Conservation (phyloP, 1,140 invertebrate genomes). For the Catajapyx aquilonaris region DNA sequence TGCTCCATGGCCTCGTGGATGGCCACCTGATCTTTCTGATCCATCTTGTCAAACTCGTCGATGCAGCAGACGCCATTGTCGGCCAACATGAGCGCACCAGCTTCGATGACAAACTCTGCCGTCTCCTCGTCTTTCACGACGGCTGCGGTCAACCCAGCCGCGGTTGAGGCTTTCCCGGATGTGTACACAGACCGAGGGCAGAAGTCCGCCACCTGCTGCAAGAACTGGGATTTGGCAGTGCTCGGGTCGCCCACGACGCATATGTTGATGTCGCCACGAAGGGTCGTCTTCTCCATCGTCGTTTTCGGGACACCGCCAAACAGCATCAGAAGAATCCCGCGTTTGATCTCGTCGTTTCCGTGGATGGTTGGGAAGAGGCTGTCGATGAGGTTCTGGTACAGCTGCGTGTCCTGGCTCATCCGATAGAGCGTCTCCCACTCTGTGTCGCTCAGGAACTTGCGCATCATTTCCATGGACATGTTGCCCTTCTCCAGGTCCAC, state of each 20-base stretch:
- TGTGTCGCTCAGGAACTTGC: constrained; percentile 79
- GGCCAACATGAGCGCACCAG: constrained; percentile 95
- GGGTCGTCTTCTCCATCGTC: constrained; percentile 61
- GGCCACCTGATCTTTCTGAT: constrained; percentile 88
- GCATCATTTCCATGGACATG: constrained; percentile 73
- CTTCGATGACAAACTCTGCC: constrained; percentile 97
- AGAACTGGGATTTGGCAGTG: constrained; percentile 92
- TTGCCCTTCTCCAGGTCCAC: constrained; percentile 55
- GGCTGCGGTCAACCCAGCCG: constrained; percentile 93
- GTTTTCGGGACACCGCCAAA: constrained; percentile 95
- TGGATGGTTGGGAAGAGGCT: constrained; percentile 95
- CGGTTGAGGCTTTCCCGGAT: constrained; percentile 92
- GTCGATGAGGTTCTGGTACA: constrained; percentile 78
- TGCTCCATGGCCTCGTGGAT: constrained; percentile 99
- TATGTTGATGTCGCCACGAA: constrained; percentile 93
- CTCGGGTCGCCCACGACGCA: constrained; percentile 98
- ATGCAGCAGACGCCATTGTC: constrained; percentile 99
- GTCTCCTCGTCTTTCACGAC: constrained; percentile 95
- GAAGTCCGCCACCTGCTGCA: constrained; percentile 93
- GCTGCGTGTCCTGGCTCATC: constrained; percentile 84
- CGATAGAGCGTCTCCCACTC: constrained; percentile 94
- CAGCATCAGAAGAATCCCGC: constrained; percentile 84
- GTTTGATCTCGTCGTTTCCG: constrained; percentile 94
- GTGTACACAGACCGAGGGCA: constrained; percentile 92
- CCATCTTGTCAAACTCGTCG: constrained; percentile 99